A percentile compares a stretch with the other conserved stretches of the same genome.
These are phyloP conservation scores for Ophiothrix spiculata DNA, from an alignment of 35 echinoderm and acorn worm genomes.

Conservation along the genomic window DNA sequence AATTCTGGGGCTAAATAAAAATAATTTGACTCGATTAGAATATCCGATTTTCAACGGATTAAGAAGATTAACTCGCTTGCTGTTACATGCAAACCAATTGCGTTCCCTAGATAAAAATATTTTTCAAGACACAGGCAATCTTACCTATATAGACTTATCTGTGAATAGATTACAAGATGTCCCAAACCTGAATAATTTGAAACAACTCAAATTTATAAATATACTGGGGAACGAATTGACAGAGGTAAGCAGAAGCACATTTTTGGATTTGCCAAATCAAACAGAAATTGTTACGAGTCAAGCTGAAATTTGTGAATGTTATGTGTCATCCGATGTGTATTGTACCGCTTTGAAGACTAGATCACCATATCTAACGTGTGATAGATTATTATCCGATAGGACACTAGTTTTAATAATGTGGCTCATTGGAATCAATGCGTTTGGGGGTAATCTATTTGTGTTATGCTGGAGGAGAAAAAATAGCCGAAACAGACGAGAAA, in stretches of 20 bases:
- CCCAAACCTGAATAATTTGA: background rate
- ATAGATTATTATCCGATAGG: too few species aligned
- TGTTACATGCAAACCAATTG: background rate
- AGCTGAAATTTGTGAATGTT: background rate
- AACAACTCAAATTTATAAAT: background rate
- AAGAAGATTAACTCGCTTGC: background rate
- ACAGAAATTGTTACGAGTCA: background rate
- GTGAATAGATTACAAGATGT: background rate
- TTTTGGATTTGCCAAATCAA: background rate
- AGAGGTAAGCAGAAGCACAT: background rate
- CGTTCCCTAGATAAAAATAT: background rate
- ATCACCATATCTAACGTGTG: too few species aligned
- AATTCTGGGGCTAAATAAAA: background rate
- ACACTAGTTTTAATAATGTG: background rate
- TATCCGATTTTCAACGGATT: background rate
- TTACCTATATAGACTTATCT: background rate
- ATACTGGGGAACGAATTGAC: background rate
- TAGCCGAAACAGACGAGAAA: too few species aligned
- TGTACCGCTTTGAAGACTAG: background rate
- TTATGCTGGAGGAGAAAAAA: too few species aligned
- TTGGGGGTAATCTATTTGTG: too few species aligned
- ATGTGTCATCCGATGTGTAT: background rate
- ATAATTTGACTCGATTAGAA: background rate
- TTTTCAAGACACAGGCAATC: background rate
- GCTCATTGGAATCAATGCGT: background rate